These are phyloP conservation scores for Siphamia tubifer DNA, from an alignment of 2,113 vertebrate genomes.

Conservation along the genomic window DNA sequence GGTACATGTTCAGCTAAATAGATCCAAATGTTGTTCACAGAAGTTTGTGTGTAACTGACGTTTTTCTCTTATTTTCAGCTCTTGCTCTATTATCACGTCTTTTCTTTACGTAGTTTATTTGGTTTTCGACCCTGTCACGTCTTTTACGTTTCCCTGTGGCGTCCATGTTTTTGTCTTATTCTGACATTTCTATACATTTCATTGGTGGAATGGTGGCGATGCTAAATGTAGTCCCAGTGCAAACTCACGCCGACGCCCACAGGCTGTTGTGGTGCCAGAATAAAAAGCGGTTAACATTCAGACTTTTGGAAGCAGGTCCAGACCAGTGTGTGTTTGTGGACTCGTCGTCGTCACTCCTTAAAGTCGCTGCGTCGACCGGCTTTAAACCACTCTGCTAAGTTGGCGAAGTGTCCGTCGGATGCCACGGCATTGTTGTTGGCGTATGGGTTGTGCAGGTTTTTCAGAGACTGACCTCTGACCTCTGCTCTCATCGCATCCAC, in stretches of 20 bases:
- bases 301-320: not conserved
- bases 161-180: too few species aligned
- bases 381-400: conserved; percentile 59
- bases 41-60: too few species aligned
- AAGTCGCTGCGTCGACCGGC: conserved; percentile 16
- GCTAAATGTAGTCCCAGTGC: not conserved
- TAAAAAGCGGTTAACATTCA: not conserved
- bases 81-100: too few species aligned
- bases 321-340: not conserved
- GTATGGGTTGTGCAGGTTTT: conserved; percentile 56
- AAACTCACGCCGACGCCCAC: conserved; percentile 16
- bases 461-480: conserved; percentile 8
- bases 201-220: too few species aligned
- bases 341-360: conserved; percentile 9
- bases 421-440: conserved; percentile 27
- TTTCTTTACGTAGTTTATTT: too few species aligned
- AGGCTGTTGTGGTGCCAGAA: not conserved
- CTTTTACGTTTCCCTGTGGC: too few species aligned
- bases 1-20: too few species aligned
- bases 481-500: conserved; percentile 58
- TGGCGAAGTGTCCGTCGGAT: conserved; percentile 28
- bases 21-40: too few species aligned
- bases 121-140: too few species aligned
- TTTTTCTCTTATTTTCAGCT: too few species aligned
- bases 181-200: too few species aligned